Conservation (phyloP, 2,888 invertebrate genomes). For the Phaonia tiefii region DNA sequence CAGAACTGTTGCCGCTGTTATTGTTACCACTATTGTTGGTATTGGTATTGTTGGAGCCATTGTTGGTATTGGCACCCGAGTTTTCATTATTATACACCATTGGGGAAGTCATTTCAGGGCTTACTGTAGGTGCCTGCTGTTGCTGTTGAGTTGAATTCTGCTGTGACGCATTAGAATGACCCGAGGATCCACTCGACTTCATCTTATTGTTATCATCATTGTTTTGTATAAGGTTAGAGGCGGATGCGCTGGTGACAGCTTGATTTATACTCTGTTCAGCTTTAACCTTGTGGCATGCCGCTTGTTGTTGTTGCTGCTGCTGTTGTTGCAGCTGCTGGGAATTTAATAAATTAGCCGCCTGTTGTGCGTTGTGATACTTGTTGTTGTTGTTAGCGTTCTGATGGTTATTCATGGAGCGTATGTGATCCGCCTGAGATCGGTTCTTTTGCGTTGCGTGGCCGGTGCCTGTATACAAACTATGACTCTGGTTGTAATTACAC, state of each 20-base stretch:
- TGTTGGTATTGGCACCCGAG: slow-evolving; percentile 63
- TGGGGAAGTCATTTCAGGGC: slow-evolving; percentile 54
- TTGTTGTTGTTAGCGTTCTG: slow-evolving; percentile 44
- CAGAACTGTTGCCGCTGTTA: slow-evolving; percentile 33
- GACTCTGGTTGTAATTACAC: slow-evolving; percentile 54
- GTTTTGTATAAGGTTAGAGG: slow-evolving; percentile 31
- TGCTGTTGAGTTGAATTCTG: slow-evolving; percentile 61
- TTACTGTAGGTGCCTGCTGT: slow-evolving; percentile 50
- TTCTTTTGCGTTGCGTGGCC: slow-evolving; percentile 54
- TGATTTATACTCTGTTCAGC: slow-evolving; percentile 57
- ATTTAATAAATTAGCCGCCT: slow-evolving; percentile 41
- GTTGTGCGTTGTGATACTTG: slow-evolving; percentile 55
- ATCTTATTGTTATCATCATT: slow-evolving; percentile 58
- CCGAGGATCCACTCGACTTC: slow-evolving; percentile 70
- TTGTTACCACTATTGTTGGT: slow-evolving; percentile 31
- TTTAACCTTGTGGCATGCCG: slow-evolving; percentile 70
- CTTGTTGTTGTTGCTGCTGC: slow-evolving; percentile 68
- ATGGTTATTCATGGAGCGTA: slow-evolving; percentile 50
- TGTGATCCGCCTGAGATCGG: slow-evolving; percentile 56
- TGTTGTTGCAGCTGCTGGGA: slow-evolving; percentile 57
- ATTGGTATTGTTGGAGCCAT: slow-evolving; percentile 6
- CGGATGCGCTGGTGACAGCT: slow-evolving; percentile 5
- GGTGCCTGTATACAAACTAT: slow-evolving; percentile 34
- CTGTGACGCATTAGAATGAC: slow-evolving; percentile 67
- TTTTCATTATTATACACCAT: slow-evolving; percentile 55